Percentiles rank a stretch among this genome's conserved stretches.
Evolutionary conservation across 2,888 invertebrate species (phyloP).

Genomic region (Petrolisthes cinctipes): DNA sequence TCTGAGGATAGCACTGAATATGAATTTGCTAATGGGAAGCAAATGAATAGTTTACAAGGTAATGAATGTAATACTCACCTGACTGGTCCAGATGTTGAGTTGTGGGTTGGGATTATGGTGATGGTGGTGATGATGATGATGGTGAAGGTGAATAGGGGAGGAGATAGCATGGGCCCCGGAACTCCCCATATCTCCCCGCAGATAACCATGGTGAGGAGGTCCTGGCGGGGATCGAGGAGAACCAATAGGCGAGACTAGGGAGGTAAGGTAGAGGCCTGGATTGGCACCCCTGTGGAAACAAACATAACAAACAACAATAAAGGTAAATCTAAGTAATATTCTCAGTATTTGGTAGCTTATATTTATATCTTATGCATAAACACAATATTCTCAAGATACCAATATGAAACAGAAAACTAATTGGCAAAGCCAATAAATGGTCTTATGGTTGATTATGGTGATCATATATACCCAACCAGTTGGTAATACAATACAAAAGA

Average conservation of each 20-base stretch:
- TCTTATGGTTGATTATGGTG: background rate
- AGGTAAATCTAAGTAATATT: background rate
- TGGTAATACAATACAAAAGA: too few species aligned
- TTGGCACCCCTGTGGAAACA: slow-evolving; percentile 71
- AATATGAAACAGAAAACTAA: background rate
- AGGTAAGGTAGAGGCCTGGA: slow-evolving; percentile 36
- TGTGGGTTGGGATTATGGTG: slow-evolving; percentile 34
- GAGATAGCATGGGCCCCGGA: slow-evolving; percentile 6
- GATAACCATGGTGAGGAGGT: slow-evolving; percentile 32
- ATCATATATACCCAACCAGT: too few species aligned
- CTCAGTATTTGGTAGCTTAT: background rate
- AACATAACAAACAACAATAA: background rate
- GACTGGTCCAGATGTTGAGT: slow-evolving; percentile 67
- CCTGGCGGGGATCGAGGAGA: slow-evolving; percentile 3
- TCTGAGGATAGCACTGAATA: too few species aligned
- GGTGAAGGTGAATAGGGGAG: slow-evolving; percentile 29
- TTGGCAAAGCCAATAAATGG: background rate
- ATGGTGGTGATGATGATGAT: slow-evolving; percentile 30
- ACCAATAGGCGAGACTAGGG: slow-evolving; percentile 51
- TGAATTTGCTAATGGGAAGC: too few species aligned
- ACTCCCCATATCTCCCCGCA: slow-evolving; percentile 3
- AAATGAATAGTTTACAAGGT: too few species aligned
- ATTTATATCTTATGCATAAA: background rate
- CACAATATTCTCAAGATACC: too few species aligned
- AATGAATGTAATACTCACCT: slow-evolving; percentile 69